Evolutionary conservation across 2,113 vertebrate genomes (phyloP).

Genomic region (Falco punctatus): DNA sequence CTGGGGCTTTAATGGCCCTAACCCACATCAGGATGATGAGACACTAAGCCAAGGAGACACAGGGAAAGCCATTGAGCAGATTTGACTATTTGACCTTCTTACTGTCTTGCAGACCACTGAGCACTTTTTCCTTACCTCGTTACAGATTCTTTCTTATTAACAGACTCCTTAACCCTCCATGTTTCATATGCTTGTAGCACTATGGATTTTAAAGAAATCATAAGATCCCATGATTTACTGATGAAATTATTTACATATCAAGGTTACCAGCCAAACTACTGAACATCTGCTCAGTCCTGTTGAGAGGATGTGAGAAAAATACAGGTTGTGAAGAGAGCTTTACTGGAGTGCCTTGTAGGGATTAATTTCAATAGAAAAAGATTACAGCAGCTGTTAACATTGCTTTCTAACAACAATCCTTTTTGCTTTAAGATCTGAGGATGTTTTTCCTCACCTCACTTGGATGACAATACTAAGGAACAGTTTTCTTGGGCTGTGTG

Average conservation of each 20-base stretch:
- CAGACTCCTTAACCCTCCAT: not conserved
- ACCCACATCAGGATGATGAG: not conserved
- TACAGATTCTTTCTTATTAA: not conserved
- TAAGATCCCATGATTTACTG: not conserved
- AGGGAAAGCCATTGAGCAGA: not conserved
- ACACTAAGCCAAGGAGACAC: not conserved
- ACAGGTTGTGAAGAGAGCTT: not conserved
- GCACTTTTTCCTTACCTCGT: not conserved
- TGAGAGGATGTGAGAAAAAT: not conserved
- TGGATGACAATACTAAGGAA: not conserved
- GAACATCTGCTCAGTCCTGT: not conserved
- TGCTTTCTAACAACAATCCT: not conserved
- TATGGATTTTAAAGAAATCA: not conserved
- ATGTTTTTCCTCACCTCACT: not conserved
- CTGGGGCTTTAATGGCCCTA: not conserved
- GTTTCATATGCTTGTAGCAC: rapidly evolving
- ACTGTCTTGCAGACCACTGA: not conserved
- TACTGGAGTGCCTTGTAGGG: not conserved
- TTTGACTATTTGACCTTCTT: not conserved
- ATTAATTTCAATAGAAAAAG: slow-evolving; percentile 10
- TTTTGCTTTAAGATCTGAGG: not conserved
- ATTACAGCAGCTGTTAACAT: not conserved
- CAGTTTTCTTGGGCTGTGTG: rapidly evolving
- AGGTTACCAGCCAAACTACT: not conserved
- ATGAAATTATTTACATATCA: not conserved